Conservation (phyloP, 2,888 invertebrate genomes). For the Agapostemon virescens region DNA sequence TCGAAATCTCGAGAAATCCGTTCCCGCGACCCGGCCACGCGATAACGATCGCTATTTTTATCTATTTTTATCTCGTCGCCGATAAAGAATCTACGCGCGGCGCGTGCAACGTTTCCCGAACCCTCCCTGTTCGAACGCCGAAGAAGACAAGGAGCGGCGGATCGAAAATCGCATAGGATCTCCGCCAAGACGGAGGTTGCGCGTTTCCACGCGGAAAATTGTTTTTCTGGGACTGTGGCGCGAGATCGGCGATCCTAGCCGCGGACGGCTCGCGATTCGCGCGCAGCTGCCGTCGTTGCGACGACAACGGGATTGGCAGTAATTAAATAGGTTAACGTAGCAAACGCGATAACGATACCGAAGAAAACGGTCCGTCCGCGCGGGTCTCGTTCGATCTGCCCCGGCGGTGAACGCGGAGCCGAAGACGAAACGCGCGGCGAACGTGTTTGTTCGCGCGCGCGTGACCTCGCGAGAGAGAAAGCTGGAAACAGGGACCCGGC, state of each 20-base stretch:
- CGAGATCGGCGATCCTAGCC: not conserved
- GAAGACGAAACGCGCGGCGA: not conserved
- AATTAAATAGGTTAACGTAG: constrained; percentile 76
- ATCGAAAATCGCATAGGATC: constrained; percentile 2
- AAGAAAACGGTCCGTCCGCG: constrained; percentile 66
- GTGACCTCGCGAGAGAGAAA: not conserved
- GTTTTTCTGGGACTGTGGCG: not conserved
- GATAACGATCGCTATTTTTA: not conserved
- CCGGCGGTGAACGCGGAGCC: not conserved
- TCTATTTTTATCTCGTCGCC: not conserved
- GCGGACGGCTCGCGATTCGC: constrained; percentile 16
- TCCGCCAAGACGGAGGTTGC: not conserved
- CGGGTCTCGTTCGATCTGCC: not conserved
- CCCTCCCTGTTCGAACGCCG: too few species aligned
- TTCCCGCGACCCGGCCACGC: constrained; percentile 4
- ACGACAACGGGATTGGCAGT: constrained; percentile 67
- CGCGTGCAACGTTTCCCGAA: not conserved
- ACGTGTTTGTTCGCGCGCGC: not conserved
- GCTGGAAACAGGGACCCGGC: too few species aligned
- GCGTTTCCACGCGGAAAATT: not conserved
- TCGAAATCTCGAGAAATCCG: too few species aligned
- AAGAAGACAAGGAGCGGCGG: too few species aligned
- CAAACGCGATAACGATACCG: constrained; percentile 76
- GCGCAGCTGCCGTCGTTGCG: constrained; percentile 59
- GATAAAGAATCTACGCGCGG: not conserved